These are phyloP conservation scores for Palaemon carinicauda DNA, from an alignment of 1,140 invertebrate species.

Conservation along the genomic window DNA sequence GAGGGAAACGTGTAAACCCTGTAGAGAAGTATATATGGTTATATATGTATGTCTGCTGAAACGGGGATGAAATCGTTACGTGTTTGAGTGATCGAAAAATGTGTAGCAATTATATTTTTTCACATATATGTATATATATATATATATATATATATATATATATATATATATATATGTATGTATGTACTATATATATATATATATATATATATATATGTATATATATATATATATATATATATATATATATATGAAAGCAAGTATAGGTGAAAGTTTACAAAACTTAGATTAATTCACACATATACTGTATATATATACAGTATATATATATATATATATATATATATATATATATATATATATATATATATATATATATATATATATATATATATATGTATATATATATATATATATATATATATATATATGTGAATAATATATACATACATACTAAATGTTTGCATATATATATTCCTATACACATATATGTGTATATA, in stretches of 20 bases:
- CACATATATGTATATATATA: neutral
- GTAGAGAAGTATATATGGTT: no score
- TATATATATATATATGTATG: neutral
- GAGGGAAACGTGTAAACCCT: no score
- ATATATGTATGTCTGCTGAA: no score
- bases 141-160: conserved; percentile 9
- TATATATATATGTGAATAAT: neutral
- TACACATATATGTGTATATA: neutral
- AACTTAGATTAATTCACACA: no score
- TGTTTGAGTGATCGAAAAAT: no score
- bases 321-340: neutral
- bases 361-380: neutral
- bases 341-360: neutral
- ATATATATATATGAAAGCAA: neutral
- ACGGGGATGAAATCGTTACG: no score
- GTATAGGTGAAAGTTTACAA: no score
- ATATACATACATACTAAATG: neutral
- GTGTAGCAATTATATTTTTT: no score
- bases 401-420: neutral
- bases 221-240: neutral
- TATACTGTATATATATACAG: no score
- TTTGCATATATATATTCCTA: neutral
- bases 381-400: neutral
- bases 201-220: no score
- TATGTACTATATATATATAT: no score